These are phyloP conservation scores for Caenorhabditis macrosperma DNA, from an alignment of 2,888 invertebrate genomes.

Conservation along the genomic window DNA sequence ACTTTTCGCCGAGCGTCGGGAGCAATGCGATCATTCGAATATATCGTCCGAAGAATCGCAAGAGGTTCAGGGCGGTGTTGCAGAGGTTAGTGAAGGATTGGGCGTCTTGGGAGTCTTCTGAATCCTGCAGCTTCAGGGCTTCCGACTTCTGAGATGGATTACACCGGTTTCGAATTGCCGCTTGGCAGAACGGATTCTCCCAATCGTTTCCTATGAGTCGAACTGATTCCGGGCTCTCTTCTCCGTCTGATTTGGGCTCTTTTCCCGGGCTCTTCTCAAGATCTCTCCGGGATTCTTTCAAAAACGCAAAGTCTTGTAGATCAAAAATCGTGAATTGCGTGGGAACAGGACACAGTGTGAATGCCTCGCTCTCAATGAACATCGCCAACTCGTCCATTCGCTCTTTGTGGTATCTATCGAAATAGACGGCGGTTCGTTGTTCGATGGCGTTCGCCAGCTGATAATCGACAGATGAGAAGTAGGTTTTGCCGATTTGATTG, in stretches of 20 bases:
- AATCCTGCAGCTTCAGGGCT: constrained; percentile 25
- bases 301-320: constrained; percentile 68
- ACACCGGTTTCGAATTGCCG: constrained; percentile 29
- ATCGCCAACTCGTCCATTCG: constrained; percentile 76
- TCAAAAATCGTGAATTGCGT: constrained; percentile 77
- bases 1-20: constrained; percentile 73
- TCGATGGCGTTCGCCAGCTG: constrained; percentile 68
- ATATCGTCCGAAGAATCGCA: constrained; percentile 77
- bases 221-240: neutral
- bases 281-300: constrained; percentile 44
- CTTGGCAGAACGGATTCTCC: constrained; percentile 55
- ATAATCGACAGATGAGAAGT: constrained; percentile 65
- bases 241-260: neutral
- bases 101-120: neutral
- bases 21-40: constrained; percentile 77
- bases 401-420: constrained; percentile 63
- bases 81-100: constrained; percentile 68
- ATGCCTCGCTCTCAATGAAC: constrained; percentile 79
- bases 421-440: constrained; percentile 64
- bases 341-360: constrained; percentile 77
- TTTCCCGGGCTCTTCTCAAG: neutral
- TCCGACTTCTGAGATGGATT: constrained; percentile 40
- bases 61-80: constrained; percentile 76
- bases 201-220: constrained; percentile 36
- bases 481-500: constrained; percentile 70